Evolutionary conservation across 2,888 invertebrate species (phyloP), one percentile per base, ranked within the genome.

Genomic region (Cryptus armator): DNA sequence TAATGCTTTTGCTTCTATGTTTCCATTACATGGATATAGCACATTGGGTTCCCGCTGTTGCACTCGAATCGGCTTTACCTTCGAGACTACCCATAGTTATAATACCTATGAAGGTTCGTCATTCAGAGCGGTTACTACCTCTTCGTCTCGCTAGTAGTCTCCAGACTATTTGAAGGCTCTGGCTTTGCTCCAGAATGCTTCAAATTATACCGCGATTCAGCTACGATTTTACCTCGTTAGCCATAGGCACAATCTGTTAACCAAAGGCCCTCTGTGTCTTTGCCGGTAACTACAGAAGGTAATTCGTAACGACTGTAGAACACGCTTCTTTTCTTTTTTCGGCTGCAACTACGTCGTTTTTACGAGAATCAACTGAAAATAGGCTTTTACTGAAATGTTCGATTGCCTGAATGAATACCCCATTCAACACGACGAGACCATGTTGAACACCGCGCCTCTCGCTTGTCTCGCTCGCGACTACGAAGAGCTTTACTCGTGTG

Each of bases 1-100:
- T 91, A 91, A 90, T 89, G 87, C 88, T 86, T 87, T 85, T 86
- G 81, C 86, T 71, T 80, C 64, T 80, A 51, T 72, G 76, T 77
- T 77, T 77, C 67, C 67, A 77, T 77, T 77, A 51, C 53, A 53
- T n/a, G 67, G 37, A 53, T 37, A n/a, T 43, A 51, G 67, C 48
- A n/a, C 29, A 14, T 64, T 14, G 56, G 56, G 24, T 53, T 53
- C 53, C 71, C 7, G 71, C 53, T 56, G 71, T 53, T 56, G 71
- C 53, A 71, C 19, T 66, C 76, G 76, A 51, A 76, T 66, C 66
- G 76, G 48, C 76, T 66, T 51, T 66, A 51, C 76, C 76, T 66
- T 66, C 29, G 76, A 46, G 48, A 37, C 66, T 43, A 19, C 44
- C 46, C 19, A 62, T 44, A 12, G 14, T 19, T 66, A 51, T 64